phyloP scores from a whole-genome alignment of 2,797 vertebrate genomes.

The Danio aesculapii region DNA sequence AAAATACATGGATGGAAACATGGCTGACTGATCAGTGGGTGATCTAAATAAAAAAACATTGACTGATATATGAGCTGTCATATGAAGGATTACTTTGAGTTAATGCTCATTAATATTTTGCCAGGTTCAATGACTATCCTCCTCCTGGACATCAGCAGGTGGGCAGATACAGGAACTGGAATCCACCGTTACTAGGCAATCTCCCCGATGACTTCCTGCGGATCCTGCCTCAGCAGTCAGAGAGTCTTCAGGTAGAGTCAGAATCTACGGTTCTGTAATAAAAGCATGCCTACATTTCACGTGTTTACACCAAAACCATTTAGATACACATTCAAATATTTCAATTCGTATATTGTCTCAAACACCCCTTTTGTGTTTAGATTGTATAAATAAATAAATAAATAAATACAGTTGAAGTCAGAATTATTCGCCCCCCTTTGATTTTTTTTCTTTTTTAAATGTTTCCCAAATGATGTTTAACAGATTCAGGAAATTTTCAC shows the following conservation, averaged over 20 bases:
- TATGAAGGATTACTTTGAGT: background rate
- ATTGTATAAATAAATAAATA: too few species aligned
- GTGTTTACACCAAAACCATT: background rate
- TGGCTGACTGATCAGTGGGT: background rate
- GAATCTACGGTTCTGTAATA: background rate
- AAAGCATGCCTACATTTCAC: background rate
- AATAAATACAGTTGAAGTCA: too few species aligned
- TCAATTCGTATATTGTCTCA: background rate
- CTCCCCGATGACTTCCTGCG: slow-evolving; percentile 95
- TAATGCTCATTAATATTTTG: slow-evolving; percentile 4
- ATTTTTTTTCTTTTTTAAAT: too few species aligned
- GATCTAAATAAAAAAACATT: background rate
- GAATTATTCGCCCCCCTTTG: too few species aligned
- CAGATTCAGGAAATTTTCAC: too few species aligned
- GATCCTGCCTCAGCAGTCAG: slow-evolving; percentile 90
- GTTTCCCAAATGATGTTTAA: too few species aligned
- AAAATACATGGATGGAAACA: background rate
- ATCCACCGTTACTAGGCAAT: slow-evolving; percentile 92
- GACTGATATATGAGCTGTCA: too few species aligned
- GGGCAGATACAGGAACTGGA: slow-evolving; percentile 90
- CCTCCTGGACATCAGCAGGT: slow-evolving; percentile 72
- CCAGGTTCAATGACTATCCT: slow-evolving; percentile 81
- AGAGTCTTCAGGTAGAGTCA: slow-evolving; percentile 82
- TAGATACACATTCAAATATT: background rate
- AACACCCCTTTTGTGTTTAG: background rate